Conservation (phyloP, 2,797 vertebrate genomes). For the Megalops cyprinoides region DNA sequence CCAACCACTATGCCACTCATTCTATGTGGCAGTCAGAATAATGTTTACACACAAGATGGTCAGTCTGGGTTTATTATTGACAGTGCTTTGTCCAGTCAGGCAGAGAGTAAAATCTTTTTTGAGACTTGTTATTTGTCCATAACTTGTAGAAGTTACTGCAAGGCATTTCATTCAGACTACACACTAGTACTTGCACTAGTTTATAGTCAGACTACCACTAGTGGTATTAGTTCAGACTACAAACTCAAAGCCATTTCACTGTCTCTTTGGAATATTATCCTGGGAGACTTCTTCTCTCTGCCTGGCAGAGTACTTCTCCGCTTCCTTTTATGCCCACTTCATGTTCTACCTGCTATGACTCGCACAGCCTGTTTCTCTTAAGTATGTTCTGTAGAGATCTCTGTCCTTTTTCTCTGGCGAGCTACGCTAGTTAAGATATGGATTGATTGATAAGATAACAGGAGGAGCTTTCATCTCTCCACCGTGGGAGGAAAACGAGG, state of each 20-base stretch:
- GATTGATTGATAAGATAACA: background rate
- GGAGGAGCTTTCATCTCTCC: background rate
- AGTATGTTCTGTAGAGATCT: background rate
- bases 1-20: too few species aligned
- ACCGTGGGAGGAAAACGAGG: background rate
- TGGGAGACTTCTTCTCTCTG: background rate
- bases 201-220: background rate
- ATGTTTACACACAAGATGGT: too few species aligned
- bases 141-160: too few species aligned
- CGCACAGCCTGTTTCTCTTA: background rate
- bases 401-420: background rate
- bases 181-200: constrained; percentile 3
- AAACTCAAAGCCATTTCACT: background rate
- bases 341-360: background rate
- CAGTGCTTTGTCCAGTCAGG: too few species aligned
- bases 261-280: background rate
- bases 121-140: too few species aligned
- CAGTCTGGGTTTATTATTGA: too few species aligned
- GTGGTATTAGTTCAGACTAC: background rate
- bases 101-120: too few species aligned
- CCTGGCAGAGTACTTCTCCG: background rate
- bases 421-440: background rate
- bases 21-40: too few species aligned
- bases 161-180: too few species aligned
- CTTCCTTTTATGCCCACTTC: background rate